Percentiles rank a stretch among this genome's conserved stretches.
These are phyloP conservation scores for Branchinecta lynchi DNA, from an alignment of 1,140 invertebrate genomes.

Conservation along the genomic window DNA sequence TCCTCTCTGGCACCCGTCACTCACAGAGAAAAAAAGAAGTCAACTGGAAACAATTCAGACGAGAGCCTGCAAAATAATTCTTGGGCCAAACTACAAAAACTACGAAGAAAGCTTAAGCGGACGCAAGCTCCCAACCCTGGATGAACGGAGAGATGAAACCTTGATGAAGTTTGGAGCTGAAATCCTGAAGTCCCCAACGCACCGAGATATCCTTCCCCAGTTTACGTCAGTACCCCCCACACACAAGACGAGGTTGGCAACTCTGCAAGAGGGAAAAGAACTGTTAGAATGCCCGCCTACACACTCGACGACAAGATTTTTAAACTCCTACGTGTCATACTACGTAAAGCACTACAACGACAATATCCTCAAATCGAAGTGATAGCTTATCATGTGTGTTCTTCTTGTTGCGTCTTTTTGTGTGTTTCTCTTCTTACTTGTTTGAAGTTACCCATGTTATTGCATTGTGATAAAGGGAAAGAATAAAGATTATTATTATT, in stretches of 20 bases:
- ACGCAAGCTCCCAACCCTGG: conserved; percentile 4
- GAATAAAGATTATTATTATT: conserved; percentile 7
- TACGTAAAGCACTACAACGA: too few relatives aligned
- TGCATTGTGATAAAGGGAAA: conserved; percentile 1
- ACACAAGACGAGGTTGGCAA: conserved; percentile 9
- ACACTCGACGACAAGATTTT: too few relatives aligned
- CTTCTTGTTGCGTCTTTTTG: conserved; percentile 1
- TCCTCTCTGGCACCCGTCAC: too few relatives aligned
- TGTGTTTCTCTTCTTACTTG: too few relatives aligned
- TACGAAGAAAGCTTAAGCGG: conserved; percentile 5
- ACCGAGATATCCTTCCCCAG: not conserved
- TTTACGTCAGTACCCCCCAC: not conserved
- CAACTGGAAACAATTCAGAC: too few relatives aligned
- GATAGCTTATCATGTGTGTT: too few relatives aligned
- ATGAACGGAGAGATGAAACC: not conserved
- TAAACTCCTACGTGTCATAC: too few relatives aligned
- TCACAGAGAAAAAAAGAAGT: too few relatives aligned
- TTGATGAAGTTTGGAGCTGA: conserved; percentile 3
- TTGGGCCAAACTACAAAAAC: conserved; percentile 5
- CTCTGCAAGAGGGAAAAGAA: conserved; percentile 5
- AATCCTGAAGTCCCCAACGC: conserved; percentile 8
- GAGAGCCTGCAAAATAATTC: conserved; percentile 6
- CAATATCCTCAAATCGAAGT: too few relatives aligned
- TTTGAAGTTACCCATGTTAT: conserved; percentile 6
- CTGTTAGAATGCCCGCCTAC: too few relatives aligned